Base-by-base conservation (phyloP, 2,113 vertebrate genomes). In the Ctenomys sociabilis region DNA sequence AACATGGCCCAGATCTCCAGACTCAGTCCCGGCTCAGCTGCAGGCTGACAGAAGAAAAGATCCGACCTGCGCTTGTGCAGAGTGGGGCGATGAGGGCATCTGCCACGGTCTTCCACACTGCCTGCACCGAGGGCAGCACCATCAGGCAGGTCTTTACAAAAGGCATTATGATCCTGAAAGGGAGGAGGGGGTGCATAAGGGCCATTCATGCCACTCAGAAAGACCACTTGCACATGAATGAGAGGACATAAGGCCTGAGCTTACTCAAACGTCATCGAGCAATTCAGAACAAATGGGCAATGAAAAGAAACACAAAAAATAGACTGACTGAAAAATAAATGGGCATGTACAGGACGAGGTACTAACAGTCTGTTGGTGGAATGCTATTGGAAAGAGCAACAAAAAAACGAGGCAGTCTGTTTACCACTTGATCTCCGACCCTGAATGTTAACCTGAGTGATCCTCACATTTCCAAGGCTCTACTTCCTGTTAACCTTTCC, bases 111-210 rank as follows among this genome's bases (percentile, higher is more conserved):
- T 97, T 99, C 99, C 99, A 99, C 85, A 99, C 91, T 32, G 98
- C 97, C 95, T 99, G 98, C 85, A 99, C 80, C 0, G 99, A 99
- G 10, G 99, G 99, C 73, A 99, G 84, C 1, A 98, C 97, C 99
- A 99, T 99, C 80, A 99, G 94, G 96, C 98, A 98, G 95, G 99
- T 99, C 95, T 98, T 99, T 97, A 99, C 98, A 73, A 98, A 97
- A n/a, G 99, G 99, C 98, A 99, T 98, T 98, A 99, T 97, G 97
- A 99, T 84, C 99, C 99, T 99, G 98, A 12, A 95, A 97, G 82
- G 81, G 52, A 98, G 57, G 89, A 96, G 95, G 3, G 52, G 80
- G 84, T 61, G 45, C 88, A 59, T 72, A 24, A 94, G 75, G 85
- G 82, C 96, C 73, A 85, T 68, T 88, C 19, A n/a, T 95, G 80